Conservation (phyloP, 2,113 vertebrate genomes). For the Pterocles burchelli region DNA sequence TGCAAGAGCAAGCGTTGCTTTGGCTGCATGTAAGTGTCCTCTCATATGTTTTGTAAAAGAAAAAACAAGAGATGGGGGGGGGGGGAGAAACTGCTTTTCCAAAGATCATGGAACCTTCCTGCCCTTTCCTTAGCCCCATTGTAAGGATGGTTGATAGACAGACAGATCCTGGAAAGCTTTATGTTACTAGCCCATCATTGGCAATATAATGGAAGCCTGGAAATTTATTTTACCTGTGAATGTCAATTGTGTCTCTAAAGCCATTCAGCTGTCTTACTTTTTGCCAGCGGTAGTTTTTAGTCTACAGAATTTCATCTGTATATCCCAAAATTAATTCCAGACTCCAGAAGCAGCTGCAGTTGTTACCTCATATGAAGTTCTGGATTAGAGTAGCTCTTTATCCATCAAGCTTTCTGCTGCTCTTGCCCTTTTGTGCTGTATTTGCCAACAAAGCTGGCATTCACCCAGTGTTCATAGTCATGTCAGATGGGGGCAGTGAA, state of each 20-base stretch:
- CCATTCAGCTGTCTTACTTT: neutral
- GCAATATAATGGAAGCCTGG: neutral
- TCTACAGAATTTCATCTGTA: neutral
- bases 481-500: neutral
- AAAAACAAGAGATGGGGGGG: accelerated
- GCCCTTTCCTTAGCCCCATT: neutral
- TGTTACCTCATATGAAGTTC: neutral
- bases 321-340: neutral
- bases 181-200: neutral
- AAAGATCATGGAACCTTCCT: neutral
- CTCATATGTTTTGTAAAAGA: neutral
- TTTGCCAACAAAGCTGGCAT: neutral
- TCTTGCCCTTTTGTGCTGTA: neutral
- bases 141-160: neutral
- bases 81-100: neutral
- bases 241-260: neutral
- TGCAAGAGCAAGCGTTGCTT: slow-evolving; percentile 96
- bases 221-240: neutral
- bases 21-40: slow-evolving; percentile 93
- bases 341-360: neutral
- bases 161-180: neutral
- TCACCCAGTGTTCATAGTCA: neutral
- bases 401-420: neutral
- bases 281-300: neutral
- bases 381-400: neutral